A percentile compares a stretch with the other conserved stretches of the same genome.
phyloP scores from a whole-genome alignment of 2,113 vertebrate genomes.

The Seriola rivoliana region DNA sequence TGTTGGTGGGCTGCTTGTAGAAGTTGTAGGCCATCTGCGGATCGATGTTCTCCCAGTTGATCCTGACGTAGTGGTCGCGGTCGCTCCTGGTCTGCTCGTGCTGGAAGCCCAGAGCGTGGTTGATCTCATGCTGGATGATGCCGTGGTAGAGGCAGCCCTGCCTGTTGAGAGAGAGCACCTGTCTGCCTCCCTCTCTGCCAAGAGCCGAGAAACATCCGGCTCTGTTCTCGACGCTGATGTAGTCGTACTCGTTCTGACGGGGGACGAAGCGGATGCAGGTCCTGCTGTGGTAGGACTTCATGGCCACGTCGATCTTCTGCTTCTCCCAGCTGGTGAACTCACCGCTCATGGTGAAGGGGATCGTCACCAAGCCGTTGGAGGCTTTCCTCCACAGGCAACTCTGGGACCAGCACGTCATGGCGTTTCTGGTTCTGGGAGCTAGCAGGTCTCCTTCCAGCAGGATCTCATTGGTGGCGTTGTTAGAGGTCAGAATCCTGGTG shows the following conservation, averaged over 20 bases:
- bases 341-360: conserved; percentile 34
- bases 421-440: conserved; percentile 45
- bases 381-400: conserved; percentile 29
- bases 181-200: conserved; percentile 28
- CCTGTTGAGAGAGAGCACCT: conserved; percentile 53
- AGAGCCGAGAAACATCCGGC: neutral
- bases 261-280: conserved; percentile 56
- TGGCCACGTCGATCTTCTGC: neutral
- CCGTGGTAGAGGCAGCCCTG: conserved; percentile 39
- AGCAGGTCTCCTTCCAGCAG: conserved; percentile 59
- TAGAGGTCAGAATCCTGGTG: conserved; percentile 45
- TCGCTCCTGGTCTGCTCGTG: conserved; percentile 57
- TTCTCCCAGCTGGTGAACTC: conserved; percentile 11
- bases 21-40: conserved; percentile 46
- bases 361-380: conserved; percentile 29
- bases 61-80: conserved; percentile 37
- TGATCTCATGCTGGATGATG: conserved; percentile 49
- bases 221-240: conserved; percentile 36
- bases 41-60: conserved; percentile 58
- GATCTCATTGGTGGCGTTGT: conserved; percentile 13
- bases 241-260: conserved; percentile 23
- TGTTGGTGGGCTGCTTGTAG: conserved; percentile 32
- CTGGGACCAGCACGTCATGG: conserved; percentile 22
- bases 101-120: conserved; percentile 60
- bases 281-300: neutral